phyloP scores from a whole-genome alignment of 2,888 invertebrate species.

The Augiades crinisus region DNA sequence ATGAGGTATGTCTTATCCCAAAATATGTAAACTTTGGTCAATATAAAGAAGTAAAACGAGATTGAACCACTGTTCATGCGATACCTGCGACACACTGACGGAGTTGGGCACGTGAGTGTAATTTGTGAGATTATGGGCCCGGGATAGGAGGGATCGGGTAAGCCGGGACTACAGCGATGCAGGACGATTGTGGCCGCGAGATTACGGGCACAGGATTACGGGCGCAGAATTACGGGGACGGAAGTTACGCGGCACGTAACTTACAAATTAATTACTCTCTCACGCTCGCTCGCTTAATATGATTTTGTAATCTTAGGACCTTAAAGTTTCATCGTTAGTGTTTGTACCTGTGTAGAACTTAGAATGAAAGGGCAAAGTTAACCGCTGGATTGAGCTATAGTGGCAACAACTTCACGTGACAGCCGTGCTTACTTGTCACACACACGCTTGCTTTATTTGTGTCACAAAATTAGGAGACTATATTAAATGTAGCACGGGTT shows the following conservation, averaged over 20 bases:
- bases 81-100: slow-evolving; percentile 25
- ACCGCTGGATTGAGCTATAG: too few species aligned
- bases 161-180: slow-evolving; percentile 20
- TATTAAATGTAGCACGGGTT: too few species aligned
- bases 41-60: too few species aligned
- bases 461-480: too few species aligned
- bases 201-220: slow-evolving; percentile 25
- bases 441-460: too few species aligned
- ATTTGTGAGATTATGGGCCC: slow-evolving; percentile 32
- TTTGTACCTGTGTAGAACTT: not conserved
- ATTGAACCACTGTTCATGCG: not conserved
- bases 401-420: too few species aligned
- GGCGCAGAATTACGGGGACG: slow-evolving; percentile 19
- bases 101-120: slow-evolving; percentile 29
- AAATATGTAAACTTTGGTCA: too few species aligned
- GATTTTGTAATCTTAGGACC: slow-evolving; percentile 23
- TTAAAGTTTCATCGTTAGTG: slow-evolving; percentile 10
- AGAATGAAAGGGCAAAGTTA: not conserved
- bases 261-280: slow-evolving; percentile 28
- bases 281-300: slow-evolving; percentile 19
- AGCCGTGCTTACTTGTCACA: too few species aligned
- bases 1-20: too few species aligned
- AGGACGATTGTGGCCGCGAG: slow-evolving; percentile 27
- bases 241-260: slow-evolving; percentile 13
- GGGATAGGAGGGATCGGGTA: slow-evolving; percentile 21